phyloP scores from a whole-genome alignment of 2,113 vertebrate species.

The Benitochromis conjunctus region DNA sequence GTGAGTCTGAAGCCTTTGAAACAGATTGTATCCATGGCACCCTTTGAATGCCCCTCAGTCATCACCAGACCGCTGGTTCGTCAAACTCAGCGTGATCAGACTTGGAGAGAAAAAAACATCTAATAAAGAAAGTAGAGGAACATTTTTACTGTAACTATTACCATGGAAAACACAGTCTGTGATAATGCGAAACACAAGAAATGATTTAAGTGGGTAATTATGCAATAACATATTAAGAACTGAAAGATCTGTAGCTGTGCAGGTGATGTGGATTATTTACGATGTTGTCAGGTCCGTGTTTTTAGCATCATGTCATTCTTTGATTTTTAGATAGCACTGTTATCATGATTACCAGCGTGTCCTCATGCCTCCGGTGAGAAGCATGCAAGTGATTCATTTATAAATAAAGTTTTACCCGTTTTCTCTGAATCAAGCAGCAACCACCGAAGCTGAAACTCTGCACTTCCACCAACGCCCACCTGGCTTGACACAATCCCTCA shows the following conservation, averaged over 20 bases:
- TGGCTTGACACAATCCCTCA: neutral
- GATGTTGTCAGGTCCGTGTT: neutral
- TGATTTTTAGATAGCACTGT: rapidly evolving
- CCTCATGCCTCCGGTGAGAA: neutral
- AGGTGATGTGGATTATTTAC: neutral
- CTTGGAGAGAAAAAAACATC: neutral
- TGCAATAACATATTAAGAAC: neutral
- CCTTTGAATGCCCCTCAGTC: neutral
- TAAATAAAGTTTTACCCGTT: neutral
- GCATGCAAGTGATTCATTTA: neutral
- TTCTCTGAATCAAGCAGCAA: rapidly evolving
- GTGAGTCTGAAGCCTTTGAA: neutral
- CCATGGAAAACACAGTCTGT: neutral
- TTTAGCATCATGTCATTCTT: neutral
- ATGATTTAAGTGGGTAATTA: neutral
- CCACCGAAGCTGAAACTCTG: neutral
- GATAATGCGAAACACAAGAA: neutral
- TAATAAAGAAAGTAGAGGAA: neutral
- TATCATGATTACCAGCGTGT: rapidly evolving
- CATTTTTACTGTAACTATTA: neutral
- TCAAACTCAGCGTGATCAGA: rapidly evolving
- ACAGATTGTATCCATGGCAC: neutral
- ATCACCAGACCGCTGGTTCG: neutral
- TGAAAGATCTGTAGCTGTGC: neutral
- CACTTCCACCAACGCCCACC: neutral